Conservation (phyloP, 2,113 vertebrate species). For the Eptesicus fuscus region DNA sequence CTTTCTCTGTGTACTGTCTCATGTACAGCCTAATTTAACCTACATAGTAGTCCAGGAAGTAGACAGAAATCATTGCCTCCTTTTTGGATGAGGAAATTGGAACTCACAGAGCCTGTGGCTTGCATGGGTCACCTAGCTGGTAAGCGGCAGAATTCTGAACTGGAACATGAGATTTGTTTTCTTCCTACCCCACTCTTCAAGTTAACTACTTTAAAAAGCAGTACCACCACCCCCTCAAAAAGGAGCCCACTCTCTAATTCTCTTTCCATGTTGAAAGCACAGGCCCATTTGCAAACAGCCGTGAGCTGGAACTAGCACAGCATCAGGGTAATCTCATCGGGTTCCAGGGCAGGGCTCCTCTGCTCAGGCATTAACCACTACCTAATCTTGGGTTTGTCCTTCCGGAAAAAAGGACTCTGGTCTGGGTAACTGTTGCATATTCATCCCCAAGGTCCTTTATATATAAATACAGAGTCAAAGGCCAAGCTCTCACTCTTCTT, state of each 20-base stretch:
- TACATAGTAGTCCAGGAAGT: not conserved
- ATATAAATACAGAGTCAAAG: conserved; percentile 45
- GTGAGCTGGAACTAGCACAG: not conserved
- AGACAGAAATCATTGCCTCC: not conserved
- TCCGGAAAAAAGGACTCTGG: not conserved
- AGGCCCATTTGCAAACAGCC: not conserved
- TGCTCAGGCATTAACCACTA: not conserved
- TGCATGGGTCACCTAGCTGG: not conserved
- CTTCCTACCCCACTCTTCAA: not conserved
- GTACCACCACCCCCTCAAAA: not conserved
- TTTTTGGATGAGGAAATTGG: not conserved
- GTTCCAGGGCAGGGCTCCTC: not conserved
- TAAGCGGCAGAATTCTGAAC: not conserved
- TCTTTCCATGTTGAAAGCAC: not conserved
- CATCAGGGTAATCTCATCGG: not conserved
- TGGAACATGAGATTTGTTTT: not conserved
- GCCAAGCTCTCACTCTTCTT: conserved; percentile 7
- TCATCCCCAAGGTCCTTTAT: conserved; percentile 31
- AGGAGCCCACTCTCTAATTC: not conserved
- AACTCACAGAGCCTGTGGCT: not conserved
- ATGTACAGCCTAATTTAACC: not conserved
- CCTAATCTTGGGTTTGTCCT: conserved; percentile 25
- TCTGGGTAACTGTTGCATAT: conserved; percentile 34
- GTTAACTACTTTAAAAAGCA: not conserved
- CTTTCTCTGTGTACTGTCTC: not conserved